Conservation (phyloP, 2,113 vertebrate genomes). For the Rhizomys pruinosus region DNA sequence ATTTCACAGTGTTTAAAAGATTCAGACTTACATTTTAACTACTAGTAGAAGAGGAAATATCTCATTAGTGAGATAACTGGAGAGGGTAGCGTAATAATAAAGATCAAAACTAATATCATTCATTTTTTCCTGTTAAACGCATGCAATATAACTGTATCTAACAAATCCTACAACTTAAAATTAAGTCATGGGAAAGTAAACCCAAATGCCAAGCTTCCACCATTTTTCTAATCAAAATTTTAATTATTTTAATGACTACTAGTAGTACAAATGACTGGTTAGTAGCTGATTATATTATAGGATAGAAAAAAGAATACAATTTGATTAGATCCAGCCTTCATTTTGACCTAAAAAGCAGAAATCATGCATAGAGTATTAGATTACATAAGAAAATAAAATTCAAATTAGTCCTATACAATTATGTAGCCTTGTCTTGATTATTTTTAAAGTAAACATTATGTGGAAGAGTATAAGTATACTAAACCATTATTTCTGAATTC, state of each 20-base stretch:
- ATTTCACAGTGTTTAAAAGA: not conserved
- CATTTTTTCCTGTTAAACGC: not conserved
- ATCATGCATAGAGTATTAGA: not conserved
- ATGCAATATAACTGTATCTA: not conserved
- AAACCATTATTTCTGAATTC: conserved; percentile 25
- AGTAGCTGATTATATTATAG: not conserved
- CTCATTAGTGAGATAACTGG: not conserved
- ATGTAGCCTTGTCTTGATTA: not conserved
- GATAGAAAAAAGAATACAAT: not conserved
- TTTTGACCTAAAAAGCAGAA: not conserved
- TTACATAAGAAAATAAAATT: not conserved
- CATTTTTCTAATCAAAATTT: not conserved
- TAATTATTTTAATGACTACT: conserved; percentile 39
- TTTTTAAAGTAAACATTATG: conserved; percentile 37
- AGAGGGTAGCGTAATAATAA: not conserved
- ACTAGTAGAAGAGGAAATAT: not conserved
- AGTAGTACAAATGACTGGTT: not conserved
- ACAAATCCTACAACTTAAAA: conserved; percentile 8
- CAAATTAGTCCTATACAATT: not conserved
- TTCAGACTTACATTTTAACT: conserved; percentile 20
- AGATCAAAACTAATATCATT: not conserved
- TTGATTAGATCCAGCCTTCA: not conserved
- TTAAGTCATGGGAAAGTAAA: not conserved
- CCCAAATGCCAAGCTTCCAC: not conserved
- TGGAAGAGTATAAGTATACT: not conserved